Base-by-base conservation (phyloP, 1,140 invertebrate genomes). In the Zeugodacus cucurbitae region DNA sequence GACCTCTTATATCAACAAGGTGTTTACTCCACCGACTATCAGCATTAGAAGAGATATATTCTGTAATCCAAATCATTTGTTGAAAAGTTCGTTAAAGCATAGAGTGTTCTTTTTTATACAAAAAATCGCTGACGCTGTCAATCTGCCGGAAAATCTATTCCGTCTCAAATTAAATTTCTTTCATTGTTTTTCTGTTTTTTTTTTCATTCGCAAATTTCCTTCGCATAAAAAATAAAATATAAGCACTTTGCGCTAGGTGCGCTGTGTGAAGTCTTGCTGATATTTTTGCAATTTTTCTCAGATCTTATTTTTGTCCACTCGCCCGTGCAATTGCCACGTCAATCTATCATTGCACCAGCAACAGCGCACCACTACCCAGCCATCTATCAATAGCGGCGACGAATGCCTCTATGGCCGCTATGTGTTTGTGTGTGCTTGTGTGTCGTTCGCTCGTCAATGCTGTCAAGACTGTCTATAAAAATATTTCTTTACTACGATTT, bases 401-500 rank as follows among this genome's bases (percentile, higher is more conserved):
- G 2, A 48, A 8, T 82, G 41, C n/a, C 37, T 48, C 6, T 54
- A 54, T 6, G 48, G 58, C 58, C 10, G 14, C 20, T n/a, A 37
- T 44, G 37, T 44, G n/a, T 74, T 20, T 74, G 37, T 74, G 20
- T 74, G 8, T 7, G 29, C 34, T 2, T 62, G n/a, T 62, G 58
- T 41, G 41, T 6, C 17, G n/a, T n/a, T 5, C 74, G 41, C 41
- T 48, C 74, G 74, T 82, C 74, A 82, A 82, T 82, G 41, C 74
- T 82, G 74, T 82, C 74, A 82, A 48, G 74, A 82, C 41, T 82
- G 41, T 82, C 41, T 82, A 44, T 82, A 48, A n/a, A 82, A 54
- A 82, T 82, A 82, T 82, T 82, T 82, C 74, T 82, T 26, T 7
- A 26, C 22, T 54, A 48, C 44, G 1, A 14, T 48, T 82, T 82